A percentile compares a stretch with the other conserved stretches of the same genome.
These are phyloP conservation scores for Rhynchotus rufescens DNA, from an alignment of 2,797 vertebrate genomes.

Conservation along the genomic window DNA sequence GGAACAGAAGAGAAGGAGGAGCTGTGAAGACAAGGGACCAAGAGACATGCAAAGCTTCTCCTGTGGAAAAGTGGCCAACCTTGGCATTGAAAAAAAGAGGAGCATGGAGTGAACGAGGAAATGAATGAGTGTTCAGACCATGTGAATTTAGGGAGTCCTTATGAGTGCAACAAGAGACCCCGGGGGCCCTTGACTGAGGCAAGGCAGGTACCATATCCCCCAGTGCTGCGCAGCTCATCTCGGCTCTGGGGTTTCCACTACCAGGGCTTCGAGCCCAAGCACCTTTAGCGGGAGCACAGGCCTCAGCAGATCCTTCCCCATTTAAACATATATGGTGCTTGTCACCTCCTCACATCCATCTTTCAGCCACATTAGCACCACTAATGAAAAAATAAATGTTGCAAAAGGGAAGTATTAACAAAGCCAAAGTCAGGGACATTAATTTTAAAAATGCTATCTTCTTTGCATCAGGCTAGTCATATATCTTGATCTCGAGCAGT, in stretches of 20 bases:
- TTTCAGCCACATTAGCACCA: slow-evolving; percentile 4
- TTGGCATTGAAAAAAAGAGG: not conserved
- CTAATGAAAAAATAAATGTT: slow-evolving; percentile 71
- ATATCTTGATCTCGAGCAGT: slow-evolving; percentile 20
- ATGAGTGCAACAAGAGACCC: not conserved
- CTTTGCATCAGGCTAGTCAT: slow-evolving; percentile 24
- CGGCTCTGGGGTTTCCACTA: not conserved
- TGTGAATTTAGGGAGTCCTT: not conserved
- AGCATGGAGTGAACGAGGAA: not conserved
- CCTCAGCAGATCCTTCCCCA: not conserved
- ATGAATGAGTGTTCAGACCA: not conserved
- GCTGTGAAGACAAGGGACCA: not conserved
- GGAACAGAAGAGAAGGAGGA: not conserved
- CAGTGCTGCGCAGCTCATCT: not conserved
- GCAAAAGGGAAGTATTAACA: slow-evolving; percentile 61
- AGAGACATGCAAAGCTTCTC: not conserved
- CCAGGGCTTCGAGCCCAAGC: not conserved
- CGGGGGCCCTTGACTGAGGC: not conserved
- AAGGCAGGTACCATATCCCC: not conserved
- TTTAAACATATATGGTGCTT: slow-evolving; percentile 21
- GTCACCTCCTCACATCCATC: slow-evolving; percentile 28
- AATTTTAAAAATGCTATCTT: slow-evolving; percentile 60
- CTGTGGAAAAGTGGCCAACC: not conserved
- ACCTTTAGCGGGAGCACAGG: not conserved
- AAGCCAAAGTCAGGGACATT: slow-evolving; percentile 7